Conservation (phyloP, 2,888 invertebrate genomes). For the Clanis bilineata region DNA sequence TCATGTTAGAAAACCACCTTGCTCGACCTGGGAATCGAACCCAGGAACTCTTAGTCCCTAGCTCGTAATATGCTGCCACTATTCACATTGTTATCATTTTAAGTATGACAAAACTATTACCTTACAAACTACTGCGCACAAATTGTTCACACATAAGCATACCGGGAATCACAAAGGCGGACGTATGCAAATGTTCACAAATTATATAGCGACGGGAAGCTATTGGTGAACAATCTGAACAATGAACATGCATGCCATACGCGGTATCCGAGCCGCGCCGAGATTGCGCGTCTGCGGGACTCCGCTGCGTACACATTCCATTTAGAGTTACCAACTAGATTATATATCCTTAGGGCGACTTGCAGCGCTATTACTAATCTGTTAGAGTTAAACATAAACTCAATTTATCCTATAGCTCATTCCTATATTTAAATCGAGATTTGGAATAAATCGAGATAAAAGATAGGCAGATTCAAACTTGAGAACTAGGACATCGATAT, state of each 20-base stretch:
- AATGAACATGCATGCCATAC: background rate
- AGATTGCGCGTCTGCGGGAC: background rate
- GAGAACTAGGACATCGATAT: no score
- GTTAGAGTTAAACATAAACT: no score
- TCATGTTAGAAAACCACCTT: no score
- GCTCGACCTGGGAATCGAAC: background rate
- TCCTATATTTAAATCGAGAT: no score
- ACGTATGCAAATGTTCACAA: background rate
- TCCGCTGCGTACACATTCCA: background rate
- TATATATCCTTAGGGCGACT: no score
- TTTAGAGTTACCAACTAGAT: background rate
- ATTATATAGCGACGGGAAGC: background rate
- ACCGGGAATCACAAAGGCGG: background rate
- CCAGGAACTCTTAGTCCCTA: background rate
- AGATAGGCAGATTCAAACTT: no score
- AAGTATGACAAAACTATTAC: background rate
- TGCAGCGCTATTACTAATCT: no score
- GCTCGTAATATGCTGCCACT: background rate
- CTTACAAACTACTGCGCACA: background rate
- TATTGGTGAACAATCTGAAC: no score
- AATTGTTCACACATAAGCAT: background rate
- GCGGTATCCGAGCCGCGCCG: background rate
- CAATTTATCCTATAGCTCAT: no score
- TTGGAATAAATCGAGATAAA: no score
- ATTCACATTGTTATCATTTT: background rate